These are phyloP conservation scores for Lynx canadensis DNA, from an alignment of 2,113 vertebrate species.

Conservation along the genomic window DNA sequence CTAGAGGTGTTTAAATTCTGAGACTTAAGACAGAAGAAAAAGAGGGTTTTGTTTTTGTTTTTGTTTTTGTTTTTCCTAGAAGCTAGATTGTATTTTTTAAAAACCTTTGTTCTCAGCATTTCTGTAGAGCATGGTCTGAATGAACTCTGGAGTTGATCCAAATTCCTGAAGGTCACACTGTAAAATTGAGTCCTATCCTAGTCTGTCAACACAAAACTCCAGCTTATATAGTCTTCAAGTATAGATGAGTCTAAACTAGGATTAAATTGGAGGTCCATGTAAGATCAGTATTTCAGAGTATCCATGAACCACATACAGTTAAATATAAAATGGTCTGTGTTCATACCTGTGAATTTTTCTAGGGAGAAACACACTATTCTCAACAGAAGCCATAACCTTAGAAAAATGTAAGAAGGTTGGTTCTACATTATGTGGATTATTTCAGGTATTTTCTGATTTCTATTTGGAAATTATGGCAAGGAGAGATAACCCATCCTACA, in stretches of 20 bases:
- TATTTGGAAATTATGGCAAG: not conserved
- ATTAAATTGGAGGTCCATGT: not conserved
- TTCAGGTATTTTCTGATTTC: not conserved
- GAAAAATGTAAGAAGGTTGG: not conserved
- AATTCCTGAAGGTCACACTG: not conserved
- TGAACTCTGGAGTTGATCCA: not conserved
- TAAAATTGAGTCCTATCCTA: not conserved
- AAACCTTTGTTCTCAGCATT: constrained; percentile 13
- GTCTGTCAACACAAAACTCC: not conserved
- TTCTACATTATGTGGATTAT: not conserved
- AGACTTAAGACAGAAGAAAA: constrained; percentile 11
- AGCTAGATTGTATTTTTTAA: not conserved
- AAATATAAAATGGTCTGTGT: not conserved
- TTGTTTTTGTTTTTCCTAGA: not conserved
- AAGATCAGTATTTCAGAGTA: not conserved
- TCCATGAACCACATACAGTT: not conserved
- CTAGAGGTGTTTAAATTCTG: constrained; percentile 1
- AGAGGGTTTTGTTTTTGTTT: not conserved
- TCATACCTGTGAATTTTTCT: not conserved
- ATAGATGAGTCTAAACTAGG: not conserved
- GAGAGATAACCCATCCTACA: not conserved
- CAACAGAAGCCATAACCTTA: not conserved
- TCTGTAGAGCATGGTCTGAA: not conserved
- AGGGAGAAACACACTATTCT: not conserved
- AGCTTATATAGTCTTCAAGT: not conserved